Base-by-base conservation (phyloP, 2,888 invertebrate genomes). In the Timema podura region DNA sequence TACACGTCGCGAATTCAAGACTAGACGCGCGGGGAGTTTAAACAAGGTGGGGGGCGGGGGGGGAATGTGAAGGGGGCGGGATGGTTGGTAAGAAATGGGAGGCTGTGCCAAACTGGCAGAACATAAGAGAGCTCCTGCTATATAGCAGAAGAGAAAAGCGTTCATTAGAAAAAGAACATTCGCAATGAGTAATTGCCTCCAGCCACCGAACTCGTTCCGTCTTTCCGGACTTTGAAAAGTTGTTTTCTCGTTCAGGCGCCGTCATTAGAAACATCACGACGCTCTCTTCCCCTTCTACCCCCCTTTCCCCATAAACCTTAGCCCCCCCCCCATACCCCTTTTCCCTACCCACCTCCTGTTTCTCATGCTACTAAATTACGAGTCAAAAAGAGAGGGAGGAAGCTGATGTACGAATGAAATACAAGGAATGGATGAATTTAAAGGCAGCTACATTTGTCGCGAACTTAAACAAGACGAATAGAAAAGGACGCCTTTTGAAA, bases 81-180 rank as follows among this genome's bases (percentile, higher is more conserved):
- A 59, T 57, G 16, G 61, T 1, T 9, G 15, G 54, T 48, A 48
- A 48, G 15, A 57, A 48, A 48, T 69, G 69, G 54, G 69, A 45
- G 59, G 8, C 48, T 6, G 5, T 45, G 46, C 8, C 54, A 48
- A 48, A 11, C 49, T 46, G 65, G 46, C 46, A 57, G 47, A 51
- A 59, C n/a, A n/a, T 54, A 48, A 64, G 11, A 44, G 64, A 45
- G 51, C 44, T 46, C 66, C 59, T 57, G 49, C 51, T 47, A 47
- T n/a, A 49, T 64, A 61, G 67, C 66, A 61, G 48, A 48, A 16
- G 49, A 61, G 69, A 59, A 65, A 69, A 69, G 65, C 71, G 69
- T 72, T 72, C 72, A 73, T 72, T 73, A 73, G 73, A 70, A 73
- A 30, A 73, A 73, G 73, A 72, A 72, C 72, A 72, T 70, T 69